These are phyloP conservation scores for Enteromius mattozi DNA, from an alignment of 2,797 vertebrate species.

Conservation along the genomic window DNA sequence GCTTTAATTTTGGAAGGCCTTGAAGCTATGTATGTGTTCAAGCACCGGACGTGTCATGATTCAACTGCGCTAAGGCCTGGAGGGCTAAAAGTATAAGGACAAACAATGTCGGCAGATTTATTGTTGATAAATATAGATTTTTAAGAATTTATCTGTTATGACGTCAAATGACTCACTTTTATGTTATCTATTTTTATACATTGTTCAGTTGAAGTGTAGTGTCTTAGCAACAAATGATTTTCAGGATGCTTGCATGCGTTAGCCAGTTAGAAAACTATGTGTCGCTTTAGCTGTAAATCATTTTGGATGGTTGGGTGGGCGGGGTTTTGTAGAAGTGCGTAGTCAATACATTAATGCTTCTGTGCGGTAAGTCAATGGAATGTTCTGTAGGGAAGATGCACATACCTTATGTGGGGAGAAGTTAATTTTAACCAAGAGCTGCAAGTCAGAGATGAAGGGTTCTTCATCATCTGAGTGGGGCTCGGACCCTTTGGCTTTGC, in stretches of 20 bases:
- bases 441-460: neutral
- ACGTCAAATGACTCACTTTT: neutral
- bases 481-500: neutral
- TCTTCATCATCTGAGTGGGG: neutral
- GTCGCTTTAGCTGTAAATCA: neutral
- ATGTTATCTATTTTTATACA: neutral
- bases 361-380: neutral
- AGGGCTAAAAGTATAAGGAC: constrained; percentile 19
- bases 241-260: neutral
- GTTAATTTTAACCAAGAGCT: neutral
- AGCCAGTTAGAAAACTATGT: neutral
- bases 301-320: neutral
- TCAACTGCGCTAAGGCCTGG: neutral
- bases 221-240: neutral
- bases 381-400: neutral
- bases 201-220: neutral
- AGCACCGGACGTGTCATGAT: neutral
- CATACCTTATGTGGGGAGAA: neutral
- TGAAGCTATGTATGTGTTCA: constrained; percentile 6
- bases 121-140: constrained; percentile 25
- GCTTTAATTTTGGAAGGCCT: neutral
- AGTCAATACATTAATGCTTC: neutral
- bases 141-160: neutral
- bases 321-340: neutral
- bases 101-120: constrained; percentile 18